Base-by-base conservation (phyloP, 1,140 invertebrate genomes). In the Macrostomum lignano region DNA sequence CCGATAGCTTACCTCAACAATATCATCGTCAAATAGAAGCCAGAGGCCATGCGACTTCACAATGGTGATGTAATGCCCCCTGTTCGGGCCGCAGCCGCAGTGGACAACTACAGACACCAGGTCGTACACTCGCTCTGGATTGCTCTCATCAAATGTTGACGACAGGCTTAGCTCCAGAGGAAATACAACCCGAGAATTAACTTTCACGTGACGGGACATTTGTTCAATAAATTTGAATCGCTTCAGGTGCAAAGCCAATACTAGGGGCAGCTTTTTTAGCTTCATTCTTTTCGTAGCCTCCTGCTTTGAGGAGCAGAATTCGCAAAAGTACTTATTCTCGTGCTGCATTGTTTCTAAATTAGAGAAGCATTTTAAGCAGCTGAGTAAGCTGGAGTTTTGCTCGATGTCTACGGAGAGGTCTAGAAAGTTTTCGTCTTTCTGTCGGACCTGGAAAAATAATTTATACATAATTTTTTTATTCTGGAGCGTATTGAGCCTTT, bases 251-350 rank as follows among this genome's bases (percentile, higher is more conserved):
- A 98, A 62, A 9, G 91, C 88, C 38, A 98, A 61, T 42, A 96
- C 88, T 63, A 84, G 77, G 5, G 91, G 91, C 42, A 93, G 60
- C 58, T 93, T 93, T 61, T 96, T 96, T 1, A 98, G 77, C 38
- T 86, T 62, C 79, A 96, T 96, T 38, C 84, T 52, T 61, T 75
- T 74, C 54, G 75, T 73, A 23, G 86, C 88, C 65, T 98, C 88
- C 60, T 98, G 86, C 60, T 96, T 94, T 55, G 79, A 88, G 55
- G 78, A 82, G 54, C 91, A 98, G 44, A 88, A 77, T 62, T 98
- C 86, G 64, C 91, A 98, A 61, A 91, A 93, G 52, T 96, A 98
- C 63, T 98, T 98, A 63, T 94, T 91, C 55, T 98, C 88, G 46
- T 75, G 81, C 61, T 82, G 86, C n/a, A 98, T 64, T 10, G 86